Percentiles rank a stretch among this genome's conserved stretches.
Conservation (phyloP, 2,888 invertebrate species). For the Melikaiella ostensackeni region DNA sequence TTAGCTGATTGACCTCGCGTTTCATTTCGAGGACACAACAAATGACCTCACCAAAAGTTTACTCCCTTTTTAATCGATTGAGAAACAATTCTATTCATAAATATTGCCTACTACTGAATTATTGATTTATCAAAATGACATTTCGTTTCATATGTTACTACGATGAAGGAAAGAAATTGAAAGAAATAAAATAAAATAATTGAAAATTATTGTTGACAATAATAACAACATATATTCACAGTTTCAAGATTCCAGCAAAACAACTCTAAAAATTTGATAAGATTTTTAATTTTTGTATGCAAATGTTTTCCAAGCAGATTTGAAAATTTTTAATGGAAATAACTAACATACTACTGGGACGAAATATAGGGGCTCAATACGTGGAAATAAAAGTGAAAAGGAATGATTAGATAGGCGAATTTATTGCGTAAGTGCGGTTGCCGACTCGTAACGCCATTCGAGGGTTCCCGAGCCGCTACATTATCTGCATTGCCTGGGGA, state of each 20-base stretch:
- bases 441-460: constrained; percentile 40
- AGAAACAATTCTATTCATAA: not conserved
- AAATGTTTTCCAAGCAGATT: not conserved
- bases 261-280: no score
- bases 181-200: no score
- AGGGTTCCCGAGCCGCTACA: constrained; percentile 39
- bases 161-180: no score
- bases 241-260: no score
- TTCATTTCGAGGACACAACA: constrained; percentile 20
- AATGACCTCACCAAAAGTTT: not conserved
- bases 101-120: no score
- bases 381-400: constrained; percentile 15
- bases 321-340: not conserved
- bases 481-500: constrained; percentile 43
- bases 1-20: constrained; percentile 17
- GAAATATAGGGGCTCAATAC: not conserved
- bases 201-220: no score
- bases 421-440: constrained; percentile 48
- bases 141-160: no score
- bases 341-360: not conserved
- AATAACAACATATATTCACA: no score
- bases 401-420: constrained; percentile 42
- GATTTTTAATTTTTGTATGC: no score
- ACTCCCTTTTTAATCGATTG: not conserved
- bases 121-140: no score